Evolutionary conservation across 1,140 invertebrate genomes (phyloP).

Genomic region (Mycetomoellerius zeteki): DNA sequence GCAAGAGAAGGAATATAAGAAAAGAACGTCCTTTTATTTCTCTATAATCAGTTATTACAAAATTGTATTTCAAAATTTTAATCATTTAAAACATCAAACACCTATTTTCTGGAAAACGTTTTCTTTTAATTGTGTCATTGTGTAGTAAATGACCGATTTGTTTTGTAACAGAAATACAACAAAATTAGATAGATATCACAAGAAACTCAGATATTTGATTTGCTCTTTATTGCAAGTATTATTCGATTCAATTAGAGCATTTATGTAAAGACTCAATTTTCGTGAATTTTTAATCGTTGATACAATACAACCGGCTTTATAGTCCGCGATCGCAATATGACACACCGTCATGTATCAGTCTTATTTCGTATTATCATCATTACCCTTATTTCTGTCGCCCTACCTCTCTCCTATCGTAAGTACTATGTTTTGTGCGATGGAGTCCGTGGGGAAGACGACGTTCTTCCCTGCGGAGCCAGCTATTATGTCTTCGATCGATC

Average conservation of each 20-base stretch:
- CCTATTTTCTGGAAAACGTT: too few relatives aligned
- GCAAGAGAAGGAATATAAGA: too few relatives aligned
- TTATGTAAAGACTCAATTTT: neutral
- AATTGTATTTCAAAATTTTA: too few relatives aligned
- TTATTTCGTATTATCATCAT: constrained; percentile 68
- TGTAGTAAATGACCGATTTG: neutral
- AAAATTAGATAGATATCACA: neutral
- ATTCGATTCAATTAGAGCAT: neutral
- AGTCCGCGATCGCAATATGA: neutral
- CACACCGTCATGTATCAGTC: constrained; percentile 44
- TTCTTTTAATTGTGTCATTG: too few relatives aligned
- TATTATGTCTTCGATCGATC: constrained; percentile 71
- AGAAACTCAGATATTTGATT: neutral
- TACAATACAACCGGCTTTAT: constrained; percentile 12
- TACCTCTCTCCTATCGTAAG: constrained; percentile 36
- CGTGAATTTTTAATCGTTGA: constrained; percentile 27
- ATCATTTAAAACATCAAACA: too few relatives aligned
- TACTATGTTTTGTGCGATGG: constrained; percentile 54
- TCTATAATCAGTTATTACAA: too few relatives aligned
- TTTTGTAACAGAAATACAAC: neutral
- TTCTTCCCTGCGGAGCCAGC: constrained; percentile 53
- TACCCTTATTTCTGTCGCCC: constrained; percentile 39
- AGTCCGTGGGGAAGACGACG: constrained; percentile 57
- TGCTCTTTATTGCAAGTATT: neutral
- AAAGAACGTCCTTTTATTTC: too few relatives aligned